Conservation (phyloP, 2,797 vertebrate genomes). For the Hyperoplus lanceolatus region DNA sequence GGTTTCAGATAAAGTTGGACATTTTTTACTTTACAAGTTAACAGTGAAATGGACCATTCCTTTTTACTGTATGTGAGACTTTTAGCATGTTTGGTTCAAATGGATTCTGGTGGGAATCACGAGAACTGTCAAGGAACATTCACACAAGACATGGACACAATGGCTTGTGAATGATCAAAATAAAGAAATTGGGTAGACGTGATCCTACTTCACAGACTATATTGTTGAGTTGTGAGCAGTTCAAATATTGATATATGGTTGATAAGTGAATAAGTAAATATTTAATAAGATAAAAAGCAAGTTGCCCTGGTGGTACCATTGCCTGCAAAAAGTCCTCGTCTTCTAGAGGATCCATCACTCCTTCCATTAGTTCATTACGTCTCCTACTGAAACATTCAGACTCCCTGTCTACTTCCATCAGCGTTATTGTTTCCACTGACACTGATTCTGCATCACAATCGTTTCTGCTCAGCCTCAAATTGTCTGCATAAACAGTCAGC, state of each 20-base stretch:
- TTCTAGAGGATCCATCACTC: too few species aligned
- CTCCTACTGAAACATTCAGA: not conserved
- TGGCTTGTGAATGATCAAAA: not conserved
- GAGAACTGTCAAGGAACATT: not conserved
- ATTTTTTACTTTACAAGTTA: not conserved
- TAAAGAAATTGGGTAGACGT: not conserved
- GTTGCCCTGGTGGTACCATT: too few species aligned
- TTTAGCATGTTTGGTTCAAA: not conserved
- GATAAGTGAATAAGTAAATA: not conserved
- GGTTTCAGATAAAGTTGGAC: not conserved
- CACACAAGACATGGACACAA: not conserved
- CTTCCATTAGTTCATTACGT: not conserved
- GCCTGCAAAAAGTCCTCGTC: too few species aligned
- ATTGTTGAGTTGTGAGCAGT: not conserved
- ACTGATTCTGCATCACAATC: conserved; percentile 7
- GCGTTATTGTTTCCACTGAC: conserved; percentile 1
- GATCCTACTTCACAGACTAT: not conserved
- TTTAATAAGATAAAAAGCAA: not conserved
- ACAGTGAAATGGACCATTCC: not conserved
- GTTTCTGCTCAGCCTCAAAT: conserved; percentile 23
- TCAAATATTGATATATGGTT: not conserved
- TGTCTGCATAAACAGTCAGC: conserved; percentile 20
- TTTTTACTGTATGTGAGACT: not conserved
- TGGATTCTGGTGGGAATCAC: not conserved
- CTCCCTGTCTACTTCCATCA: conserved; percentile 8